These are phyloP conservation scores for Araneus ventricosus DNA, from an alignment of 1,140 invertebrate species.

Conservation along the genomic window DNA sequence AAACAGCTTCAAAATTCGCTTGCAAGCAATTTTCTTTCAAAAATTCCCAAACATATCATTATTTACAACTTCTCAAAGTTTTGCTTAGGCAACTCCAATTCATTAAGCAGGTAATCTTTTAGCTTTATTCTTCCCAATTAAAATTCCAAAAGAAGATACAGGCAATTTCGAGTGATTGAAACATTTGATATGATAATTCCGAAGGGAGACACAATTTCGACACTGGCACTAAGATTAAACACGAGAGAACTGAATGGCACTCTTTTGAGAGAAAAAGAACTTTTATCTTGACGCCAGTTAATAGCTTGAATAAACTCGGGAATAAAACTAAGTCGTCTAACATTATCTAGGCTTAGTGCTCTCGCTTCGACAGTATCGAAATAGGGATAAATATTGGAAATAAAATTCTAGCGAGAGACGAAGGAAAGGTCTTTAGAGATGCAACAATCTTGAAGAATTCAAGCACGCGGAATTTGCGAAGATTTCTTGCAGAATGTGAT, in stretches of 20 bases:
- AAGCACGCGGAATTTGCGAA: not conserved
- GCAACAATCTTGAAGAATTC: not conserved
- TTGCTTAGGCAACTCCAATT: too few species aligned
- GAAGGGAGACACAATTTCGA: not conserved
- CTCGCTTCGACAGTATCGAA: not conserved
- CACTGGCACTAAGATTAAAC: not conserved
- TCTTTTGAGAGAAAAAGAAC: not conserved
- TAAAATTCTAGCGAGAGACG: not conserved
- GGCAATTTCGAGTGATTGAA: not conserved
- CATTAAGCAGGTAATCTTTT: too few species aligned
- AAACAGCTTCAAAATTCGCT: too few species aligned
- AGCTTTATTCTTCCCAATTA: too few species aligned
- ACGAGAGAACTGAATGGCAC: not conserved
- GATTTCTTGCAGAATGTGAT: not conserved
- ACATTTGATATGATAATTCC: slow-evolving; percentile 27
- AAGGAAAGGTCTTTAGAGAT: not conserved
- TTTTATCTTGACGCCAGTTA: not conserved
- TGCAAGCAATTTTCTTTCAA: too few species aligned
- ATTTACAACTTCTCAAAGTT: too few species aligned
- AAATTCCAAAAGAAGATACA: not conserved
- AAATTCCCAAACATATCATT: too few species aligned
- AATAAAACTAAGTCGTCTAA: slow-evolving; percentile 27
- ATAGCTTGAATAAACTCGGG: not conserved
- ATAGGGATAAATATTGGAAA: slow-evolving; percentile 7
- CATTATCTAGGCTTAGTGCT: slow-evolving; percentile 11